Percentiles rank a stretch among this genome's conserved stretches.
Evolutionary conservation across 2,888 invertebrate genomes (phyloP).

Genomic region (Clistopyga incitator): DNA sequence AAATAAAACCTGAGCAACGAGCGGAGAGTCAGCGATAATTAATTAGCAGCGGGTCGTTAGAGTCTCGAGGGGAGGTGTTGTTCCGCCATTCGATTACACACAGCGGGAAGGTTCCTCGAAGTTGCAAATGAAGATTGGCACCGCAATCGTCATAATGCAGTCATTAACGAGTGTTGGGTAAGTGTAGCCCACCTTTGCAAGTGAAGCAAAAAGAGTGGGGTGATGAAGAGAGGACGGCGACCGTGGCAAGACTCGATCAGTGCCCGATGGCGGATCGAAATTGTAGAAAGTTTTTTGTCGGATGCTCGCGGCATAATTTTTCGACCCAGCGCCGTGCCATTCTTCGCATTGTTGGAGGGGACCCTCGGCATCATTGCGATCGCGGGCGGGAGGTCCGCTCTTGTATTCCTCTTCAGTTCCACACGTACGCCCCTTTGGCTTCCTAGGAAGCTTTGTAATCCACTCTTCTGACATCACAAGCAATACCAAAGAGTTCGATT

Average conservation of each 20-base stretch:
- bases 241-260: conserved; percentile 57
- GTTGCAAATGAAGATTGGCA: conserved; percentile 80
- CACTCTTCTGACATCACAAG: conserved; percentile 29
- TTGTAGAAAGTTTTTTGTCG: conserved; percentile 70
- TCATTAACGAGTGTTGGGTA: conserved; percentile 72
- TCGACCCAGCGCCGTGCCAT: conserved; percentile 75
- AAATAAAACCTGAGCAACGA: conserved; percentile 59
- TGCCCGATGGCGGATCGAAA: conserved; percentile 72
- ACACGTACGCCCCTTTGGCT: conserved; percentile 24
- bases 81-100: conserved; percentile 64
- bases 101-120: conserved; percentile 71
- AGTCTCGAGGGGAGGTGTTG: conserved; percentile 53
- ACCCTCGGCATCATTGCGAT: conserved; percentile 70
- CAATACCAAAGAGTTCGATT: conserved; percentile 59
- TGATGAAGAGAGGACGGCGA: conserved; percentile 44
- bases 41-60: conserved; percentile 69
- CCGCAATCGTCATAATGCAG: conserved; percentile 79
- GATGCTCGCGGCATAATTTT: conserved; percentile 72
- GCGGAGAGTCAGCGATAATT: conserved; percentile 64
- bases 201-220: conserved; percentile 52
- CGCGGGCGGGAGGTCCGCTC: conserved; percentile 73
- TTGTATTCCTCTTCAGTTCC: conserved; percentile 28
- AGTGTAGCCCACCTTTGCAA: conserved; percentile 17
- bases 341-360: conserved; percentile 70
- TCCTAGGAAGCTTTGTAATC: conserved; percentile 55